Conservation (phyloP, 2,797 vertebrate genomes). For the Phrynocephalus forsythii region DNA sequence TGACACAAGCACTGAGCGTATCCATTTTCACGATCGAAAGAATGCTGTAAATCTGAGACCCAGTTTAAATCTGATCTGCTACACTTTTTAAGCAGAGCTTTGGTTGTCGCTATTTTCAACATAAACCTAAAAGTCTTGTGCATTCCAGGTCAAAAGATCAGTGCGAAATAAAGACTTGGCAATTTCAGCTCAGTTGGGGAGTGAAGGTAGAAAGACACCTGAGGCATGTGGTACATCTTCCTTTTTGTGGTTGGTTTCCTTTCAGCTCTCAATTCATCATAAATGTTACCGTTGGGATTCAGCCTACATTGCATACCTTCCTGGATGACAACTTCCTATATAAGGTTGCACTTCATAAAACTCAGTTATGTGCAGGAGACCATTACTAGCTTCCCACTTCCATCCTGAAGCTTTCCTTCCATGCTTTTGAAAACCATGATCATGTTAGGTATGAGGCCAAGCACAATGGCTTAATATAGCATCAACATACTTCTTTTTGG, state of each 20-base stretch:
- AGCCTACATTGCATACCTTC: conserved; percentile 7
- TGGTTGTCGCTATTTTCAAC: not conserved
- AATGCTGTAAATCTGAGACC: not conserved
- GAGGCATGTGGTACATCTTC: conserved; percentile 44
- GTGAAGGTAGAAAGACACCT: conserved; percentile 63
- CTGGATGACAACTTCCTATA: conserved; percentile 62
- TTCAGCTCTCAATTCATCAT: conserved; percentile 49
- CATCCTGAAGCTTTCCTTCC: not conserved
- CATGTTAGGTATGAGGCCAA: conserved; percentile 56
- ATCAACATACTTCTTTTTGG: conserved; percentile 18
- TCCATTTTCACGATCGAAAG: not conserved
- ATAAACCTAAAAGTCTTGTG: not conserved
- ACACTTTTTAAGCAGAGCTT: not conserved
- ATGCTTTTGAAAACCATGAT: conserved; percentile 50
- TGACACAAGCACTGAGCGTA: not conserved
- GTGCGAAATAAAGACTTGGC: conserved; percentile 59
- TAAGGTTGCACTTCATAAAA: conserved; percentile 66
- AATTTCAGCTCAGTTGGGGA: conserved; percentile 32
- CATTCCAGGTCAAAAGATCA: not conserved
- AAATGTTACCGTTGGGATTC: conserved; percentile 61
- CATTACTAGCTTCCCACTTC: conserved; percentile 18
- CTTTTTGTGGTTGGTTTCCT: conserved; percentile 46
- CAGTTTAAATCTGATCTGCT: not conserved
- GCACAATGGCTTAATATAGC: conserved; percentile 55
- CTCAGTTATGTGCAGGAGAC: conserved; percentile 44